Percentiles rank a stretch among this genome's conserved stretches.
These are phyloP conservation scores for Drosophila basisetae DNA, from an alignment of 2,888 invertebrate species.

Conservation along the genomic window DNA sequence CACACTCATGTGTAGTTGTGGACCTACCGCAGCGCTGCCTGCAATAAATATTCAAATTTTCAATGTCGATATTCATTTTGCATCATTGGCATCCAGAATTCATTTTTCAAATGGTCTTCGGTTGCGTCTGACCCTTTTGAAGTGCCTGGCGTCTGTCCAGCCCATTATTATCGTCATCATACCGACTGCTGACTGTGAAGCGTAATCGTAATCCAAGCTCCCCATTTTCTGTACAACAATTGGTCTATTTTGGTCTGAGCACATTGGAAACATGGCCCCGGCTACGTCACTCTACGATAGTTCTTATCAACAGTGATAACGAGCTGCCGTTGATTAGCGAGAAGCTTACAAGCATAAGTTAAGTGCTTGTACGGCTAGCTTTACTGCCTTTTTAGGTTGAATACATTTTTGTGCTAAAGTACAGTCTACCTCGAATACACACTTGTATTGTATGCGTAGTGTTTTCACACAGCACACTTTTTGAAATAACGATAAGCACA, in stretches of 20 bases:
- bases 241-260: conserved; percentile 6
- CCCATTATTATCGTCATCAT: conserved; percentile 42
- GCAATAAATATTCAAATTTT: conserved; percentile 70
- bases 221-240: conserved; percentile 20
- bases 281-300: conserved; percentile 44
- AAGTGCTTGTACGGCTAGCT: background rate
- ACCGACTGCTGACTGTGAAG: background rate
- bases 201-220: conserved; percentile 17
- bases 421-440: too few species aligned
- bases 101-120: conserved; percentile 53
- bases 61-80: conserved; percentile 50
- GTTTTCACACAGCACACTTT: background rate
- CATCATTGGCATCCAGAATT: conserved; percentile 70
- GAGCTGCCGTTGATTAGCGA: conserved; percentile 5
- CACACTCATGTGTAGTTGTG: background rate
- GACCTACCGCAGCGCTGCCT: conserved; percentile 67
- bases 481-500: background rate
- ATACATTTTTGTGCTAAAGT: background rate
- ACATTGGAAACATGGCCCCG: background rate
- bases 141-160: conserved; percentile 62
- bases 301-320: conserved; percentile 24
- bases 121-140: conserved; percentile 37
- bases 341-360: background rate
- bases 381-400: background rate
- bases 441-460: background rate